A percentile compares a stretch with the other conserved stretches of the same genome.
Evolutionary conservation across 2,113 vertebrate genomes (phyloP).

Genomic region (Fregetta grallaria): DNA sequence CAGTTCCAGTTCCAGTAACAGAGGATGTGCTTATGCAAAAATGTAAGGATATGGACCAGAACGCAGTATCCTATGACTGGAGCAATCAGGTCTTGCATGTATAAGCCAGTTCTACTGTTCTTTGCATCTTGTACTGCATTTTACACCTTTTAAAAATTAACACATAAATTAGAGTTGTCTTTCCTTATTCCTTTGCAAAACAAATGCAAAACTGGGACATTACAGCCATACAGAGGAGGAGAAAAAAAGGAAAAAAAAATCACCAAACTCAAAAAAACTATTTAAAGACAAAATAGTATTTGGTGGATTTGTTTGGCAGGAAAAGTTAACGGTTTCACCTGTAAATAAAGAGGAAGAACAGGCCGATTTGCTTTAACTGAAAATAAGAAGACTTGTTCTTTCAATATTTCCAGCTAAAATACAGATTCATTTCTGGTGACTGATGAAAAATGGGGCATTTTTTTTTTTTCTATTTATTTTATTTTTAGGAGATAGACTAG

Average conservation of each 20-base stretch:
- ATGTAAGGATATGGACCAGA: not conserved
- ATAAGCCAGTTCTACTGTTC: not conserved
- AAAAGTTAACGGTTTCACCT: not conserved
- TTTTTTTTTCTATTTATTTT: not conserved
- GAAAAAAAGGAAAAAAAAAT: accelerated
- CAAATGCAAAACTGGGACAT: not conserved
- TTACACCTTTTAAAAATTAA: not conserved
- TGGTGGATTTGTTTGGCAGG: not conserved
- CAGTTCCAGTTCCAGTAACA: not conserved
- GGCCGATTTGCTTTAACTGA: not conserved
- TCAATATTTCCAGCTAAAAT: not conserved
- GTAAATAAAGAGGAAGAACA: not conserved
- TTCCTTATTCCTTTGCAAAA: not conserved
- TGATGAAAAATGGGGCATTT: not conserved
- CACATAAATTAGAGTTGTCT: not conserved
- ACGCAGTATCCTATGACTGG: not conserved
- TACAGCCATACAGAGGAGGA: not conserved
- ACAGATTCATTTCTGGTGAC: not conserved
- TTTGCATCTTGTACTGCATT: not conserved
- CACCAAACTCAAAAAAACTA: not conserved
- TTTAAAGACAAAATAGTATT: not conserved
- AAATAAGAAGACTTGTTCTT: not conserved
- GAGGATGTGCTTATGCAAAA: not conserved
- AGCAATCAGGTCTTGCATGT: not conserved
- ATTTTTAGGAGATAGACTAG: not conserved